A percentile compares a stretch with the other conserved stretches of the same genome.
These are phyloP conservation scores for Dendroctonus ponderosae DNA, from an alignment of 1,140 invertebrate genomes.

Conservation along the genomic window DNA sequence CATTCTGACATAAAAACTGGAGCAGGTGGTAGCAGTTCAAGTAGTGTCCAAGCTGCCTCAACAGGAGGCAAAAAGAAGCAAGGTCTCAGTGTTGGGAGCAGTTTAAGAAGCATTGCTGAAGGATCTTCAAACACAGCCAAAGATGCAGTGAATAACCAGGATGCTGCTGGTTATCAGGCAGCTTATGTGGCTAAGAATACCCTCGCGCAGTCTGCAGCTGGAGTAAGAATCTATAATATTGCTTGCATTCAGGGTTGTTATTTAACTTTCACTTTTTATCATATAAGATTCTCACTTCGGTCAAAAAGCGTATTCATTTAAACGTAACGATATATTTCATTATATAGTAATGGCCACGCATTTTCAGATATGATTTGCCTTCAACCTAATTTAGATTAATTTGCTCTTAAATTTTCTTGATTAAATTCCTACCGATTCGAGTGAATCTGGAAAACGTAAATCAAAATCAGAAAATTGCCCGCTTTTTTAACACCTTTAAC, in stretches of 20 bases:
- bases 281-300: background rate
- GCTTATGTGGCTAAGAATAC: constrained; percentile 71
- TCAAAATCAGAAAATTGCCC: too few species aligned
- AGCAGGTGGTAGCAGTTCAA: constrained; percentile 6
- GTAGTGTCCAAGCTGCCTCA: constrained; percentile 22
- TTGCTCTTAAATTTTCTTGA: too few species aligned
- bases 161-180: constrained; percentile 64
- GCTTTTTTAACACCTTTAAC: too few species aligned
- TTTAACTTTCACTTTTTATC: background rate
- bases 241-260: constrained; percentile 6
- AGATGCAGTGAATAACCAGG: constrained; percentile 63
- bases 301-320: background rate
- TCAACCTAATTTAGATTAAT: too few species aligned
- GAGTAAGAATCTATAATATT: constrained; percentile 49
- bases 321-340: background rate
- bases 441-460: too few species aligned
- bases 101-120: constrained; percentile 58
- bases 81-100: constrained; percentile 47
- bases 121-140: constrained; percentile 72
- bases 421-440: too few species aligned
- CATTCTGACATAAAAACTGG: constrained; percentile 25
- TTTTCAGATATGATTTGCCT: background rate
- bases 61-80: constrained; percentile 37
- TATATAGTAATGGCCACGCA: too few species aligned
- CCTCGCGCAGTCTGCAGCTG: constrained; percentile 65